phyloP scores from a whole-genome alignment of 2,797 vertebrate genomes.

The Oreochromis mossambicus region DNA sequence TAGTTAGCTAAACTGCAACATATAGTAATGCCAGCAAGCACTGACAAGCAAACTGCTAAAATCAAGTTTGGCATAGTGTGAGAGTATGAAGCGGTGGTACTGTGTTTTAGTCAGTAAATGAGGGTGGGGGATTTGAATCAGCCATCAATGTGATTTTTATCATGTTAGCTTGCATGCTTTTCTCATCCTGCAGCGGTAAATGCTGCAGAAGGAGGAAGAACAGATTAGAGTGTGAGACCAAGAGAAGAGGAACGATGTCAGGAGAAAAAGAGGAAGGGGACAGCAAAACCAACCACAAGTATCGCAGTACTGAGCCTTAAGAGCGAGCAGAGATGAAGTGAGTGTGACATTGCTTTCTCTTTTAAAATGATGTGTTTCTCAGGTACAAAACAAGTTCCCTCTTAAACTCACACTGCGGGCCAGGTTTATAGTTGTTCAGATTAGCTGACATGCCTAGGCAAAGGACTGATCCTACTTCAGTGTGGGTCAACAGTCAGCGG shows the following conservation, averaged over 20 bases:
- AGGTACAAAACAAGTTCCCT: neutral
- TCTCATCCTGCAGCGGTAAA: neutral
- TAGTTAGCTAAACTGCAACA: neutral
- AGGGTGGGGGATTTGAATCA: neutral
- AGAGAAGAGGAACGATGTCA: constrained; percentile 25
- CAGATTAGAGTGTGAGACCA: constrained; percentile 4
- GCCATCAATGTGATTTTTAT: constrained; percentile 3
- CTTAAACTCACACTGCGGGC: neutral
- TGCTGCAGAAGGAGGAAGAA: constrained; percentile 10
- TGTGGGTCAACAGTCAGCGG: neutral
- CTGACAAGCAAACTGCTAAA: neutral
- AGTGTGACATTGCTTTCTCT: constrained; percentile 4
- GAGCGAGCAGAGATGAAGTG: neutral
- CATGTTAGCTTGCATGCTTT: neutral
- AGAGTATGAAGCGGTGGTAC: neutral
- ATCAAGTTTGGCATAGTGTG: neutral
- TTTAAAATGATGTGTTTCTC: neutral
- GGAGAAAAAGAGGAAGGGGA: constrained; percentile 53
- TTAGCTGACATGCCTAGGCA: constrained; percentile 10
- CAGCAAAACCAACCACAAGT: constrained; percentile 16
- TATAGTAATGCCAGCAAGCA: neutral
- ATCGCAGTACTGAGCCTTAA: neutral
- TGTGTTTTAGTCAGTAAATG: neutral
- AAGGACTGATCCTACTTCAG: neutral
- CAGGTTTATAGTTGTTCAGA: neutral